Evolutionary conservation across 2,888 invertebrate species (phyloP).

Genomic region (Acanthosoma haemorrhoidale): DNA sequence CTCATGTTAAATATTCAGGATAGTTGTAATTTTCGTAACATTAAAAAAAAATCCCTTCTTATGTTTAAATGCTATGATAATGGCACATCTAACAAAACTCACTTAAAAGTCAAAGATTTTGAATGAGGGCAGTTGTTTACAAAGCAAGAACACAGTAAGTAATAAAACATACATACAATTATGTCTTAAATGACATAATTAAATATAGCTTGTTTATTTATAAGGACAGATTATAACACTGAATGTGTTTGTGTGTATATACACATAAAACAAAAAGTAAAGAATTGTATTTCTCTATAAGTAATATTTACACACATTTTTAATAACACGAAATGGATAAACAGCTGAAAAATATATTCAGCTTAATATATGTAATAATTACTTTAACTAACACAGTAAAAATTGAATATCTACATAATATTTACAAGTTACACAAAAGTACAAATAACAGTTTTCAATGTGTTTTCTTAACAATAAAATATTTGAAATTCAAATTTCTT

Average conservation of each 20-base stretch:
- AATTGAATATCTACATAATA: slow-evolving; percentile 14
- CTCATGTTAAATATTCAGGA: too few species aligned
- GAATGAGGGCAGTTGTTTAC: not conserved
- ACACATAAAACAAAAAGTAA: not conserved
- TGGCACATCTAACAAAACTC: too few species aligned
- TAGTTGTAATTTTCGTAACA: not conserved
- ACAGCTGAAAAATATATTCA: slow-evolving; percentile 2
- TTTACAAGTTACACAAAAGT: slow-evolving; percentile 15
- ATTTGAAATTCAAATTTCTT: not conserved
- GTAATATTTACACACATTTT: slow-evolving; percentile 14
- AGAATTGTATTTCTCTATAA: not conserved
- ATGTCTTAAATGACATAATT: not conserved
- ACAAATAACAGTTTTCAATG: not conserved
- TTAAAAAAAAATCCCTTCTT: not conserved
- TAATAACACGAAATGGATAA: slow-evolving; percentile 1
- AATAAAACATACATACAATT: not conserved
- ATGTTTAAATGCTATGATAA: not conserved
- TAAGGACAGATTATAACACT: slow-evolving; percentile 10
- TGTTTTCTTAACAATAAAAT: slow-evolving; percentile 1
- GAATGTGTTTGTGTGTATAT: not conserved
- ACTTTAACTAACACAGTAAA: slow-evolving; percentile 16
- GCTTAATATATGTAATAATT: slow-evolving; percentile 2
- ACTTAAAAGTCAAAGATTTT: not conserved
- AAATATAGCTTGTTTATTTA: slow-evolving; percentile 8
- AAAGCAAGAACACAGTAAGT: not conserved